Conservation (phyloP, 2,888 invertebrate species). For the Cepaea hortensis region DNA sequence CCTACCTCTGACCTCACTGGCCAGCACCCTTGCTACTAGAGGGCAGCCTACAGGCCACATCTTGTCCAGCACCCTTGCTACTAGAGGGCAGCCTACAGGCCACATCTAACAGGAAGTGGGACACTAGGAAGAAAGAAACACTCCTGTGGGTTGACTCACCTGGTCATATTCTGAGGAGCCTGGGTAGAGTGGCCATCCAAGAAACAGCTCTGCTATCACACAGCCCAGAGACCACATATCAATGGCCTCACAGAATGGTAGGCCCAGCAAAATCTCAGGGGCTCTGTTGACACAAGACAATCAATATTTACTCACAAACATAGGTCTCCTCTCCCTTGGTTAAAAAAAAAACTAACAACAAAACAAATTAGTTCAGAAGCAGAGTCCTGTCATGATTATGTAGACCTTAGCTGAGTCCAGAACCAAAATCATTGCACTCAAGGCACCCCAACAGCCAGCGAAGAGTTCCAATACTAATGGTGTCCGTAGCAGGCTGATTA, state of each 20-base stretch:
- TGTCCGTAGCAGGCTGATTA: too few relatives aligned
- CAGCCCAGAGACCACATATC: constrained; percentile 99
- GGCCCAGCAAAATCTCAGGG: constrained; percentile 79
- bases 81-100: neutral
- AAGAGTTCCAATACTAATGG: too few relatives aligned
- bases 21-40: neutral
- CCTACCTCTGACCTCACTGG: too few relatives aligned
- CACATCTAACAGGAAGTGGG: neutral
- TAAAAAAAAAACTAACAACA: too few relatives aligned
- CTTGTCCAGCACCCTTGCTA: neutral
- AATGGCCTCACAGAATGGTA: constrained; percentile 99
- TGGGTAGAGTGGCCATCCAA: constrained; percentile 99
- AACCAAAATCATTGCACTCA: too few relatives aligned
- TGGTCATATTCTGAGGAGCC: constrained; percentile 98
- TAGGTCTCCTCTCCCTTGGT: neutral
- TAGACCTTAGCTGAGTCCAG: too few relatives aligned
- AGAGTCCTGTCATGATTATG: too few relatives aligned
- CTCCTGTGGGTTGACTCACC: constrained; percentile 65
- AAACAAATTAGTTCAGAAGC: too few relatives aligned
- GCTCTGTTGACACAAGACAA: constrained; percentile 76
- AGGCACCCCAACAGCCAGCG: too few relatives aligned
- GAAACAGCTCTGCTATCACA: constrained; percentile 98
- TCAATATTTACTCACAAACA: neutral
- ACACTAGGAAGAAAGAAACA: too few relatives aligned
- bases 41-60: neutral